phyloP scores from a whole-genome alignment of 2,797 vertebrate species.

The Scarus forsteni region DNA sequence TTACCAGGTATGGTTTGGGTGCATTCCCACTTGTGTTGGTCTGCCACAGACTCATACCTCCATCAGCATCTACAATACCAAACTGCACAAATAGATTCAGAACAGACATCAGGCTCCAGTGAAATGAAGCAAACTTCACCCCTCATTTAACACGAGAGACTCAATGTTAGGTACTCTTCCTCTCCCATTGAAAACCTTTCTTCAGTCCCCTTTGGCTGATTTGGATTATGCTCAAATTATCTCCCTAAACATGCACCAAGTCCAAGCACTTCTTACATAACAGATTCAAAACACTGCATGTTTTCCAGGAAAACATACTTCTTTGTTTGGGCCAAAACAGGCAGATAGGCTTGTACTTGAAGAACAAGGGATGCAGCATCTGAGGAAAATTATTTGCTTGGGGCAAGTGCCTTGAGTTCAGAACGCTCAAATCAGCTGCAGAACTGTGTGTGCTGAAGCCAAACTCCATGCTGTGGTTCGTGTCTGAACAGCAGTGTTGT shows the following conservation, averaged over 20 bases:
- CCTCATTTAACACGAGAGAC: constrained; percentile 10
- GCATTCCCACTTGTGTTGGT: constrained; percentile 93
- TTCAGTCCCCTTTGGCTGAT: constrained; percentile 10
- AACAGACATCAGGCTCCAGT: constrained; percentile 16
- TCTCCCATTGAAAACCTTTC: neutral
- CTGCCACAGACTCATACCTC: constrained; percentile 96
- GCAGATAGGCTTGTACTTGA: constrained; percentile 56
- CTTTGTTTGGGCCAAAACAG: constrained; percentile 43
- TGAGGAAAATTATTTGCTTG: constrained; percentile 68
- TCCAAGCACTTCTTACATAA: constrained; percentile 41
- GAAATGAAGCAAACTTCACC: neutral
- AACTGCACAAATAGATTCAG: constrained; percentile 84
- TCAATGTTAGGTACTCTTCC: neutral
- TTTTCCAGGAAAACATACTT: constrained; percentile 41
- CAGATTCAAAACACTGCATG: constrained; percentile 33
- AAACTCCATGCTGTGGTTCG: constrained; percentile 45
- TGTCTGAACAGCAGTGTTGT: constrained; percentile 34
- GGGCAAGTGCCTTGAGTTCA: constrained; percentile 58
- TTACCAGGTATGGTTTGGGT: constrained; percentile 95
- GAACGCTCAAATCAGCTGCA: constrained; percentile 53
- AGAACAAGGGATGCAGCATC: constrained; percentile 56
- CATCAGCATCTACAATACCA: constrained; percentile 96
- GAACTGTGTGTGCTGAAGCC: constrained; percentile 58
- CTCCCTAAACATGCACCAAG: constrained; percentile 21
- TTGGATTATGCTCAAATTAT: constrained; percentile 21